Conservation (phyloP, 2,888 invertebrate species). For the Papilio demoleus region DNA sequence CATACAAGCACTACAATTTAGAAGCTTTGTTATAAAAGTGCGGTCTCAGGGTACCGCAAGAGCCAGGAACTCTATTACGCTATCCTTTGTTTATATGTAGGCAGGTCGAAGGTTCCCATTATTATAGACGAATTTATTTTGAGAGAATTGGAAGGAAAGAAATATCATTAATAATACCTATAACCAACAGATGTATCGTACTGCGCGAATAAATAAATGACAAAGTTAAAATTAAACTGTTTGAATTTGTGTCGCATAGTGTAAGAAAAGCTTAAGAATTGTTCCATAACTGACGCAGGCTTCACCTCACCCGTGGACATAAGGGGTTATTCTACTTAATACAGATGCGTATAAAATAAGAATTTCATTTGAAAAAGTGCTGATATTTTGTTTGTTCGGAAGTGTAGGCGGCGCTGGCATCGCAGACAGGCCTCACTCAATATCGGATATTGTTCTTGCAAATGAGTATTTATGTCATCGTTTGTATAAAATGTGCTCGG, state of each 20-base stretch:
- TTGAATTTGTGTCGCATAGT: neutral
- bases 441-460: slow-evolving; percentile 83
- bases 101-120: neutral
- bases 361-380: slow-evolving; percentile 45
- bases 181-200: too few relatives aligned
- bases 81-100: slow-evolving; percentile 1
- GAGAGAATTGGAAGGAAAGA: too few relatives aligned
- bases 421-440: slow-evolving; percentile 81
- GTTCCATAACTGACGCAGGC: neutral
- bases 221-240: neutral
- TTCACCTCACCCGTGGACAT: neutral
- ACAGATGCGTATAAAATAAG: neutral
- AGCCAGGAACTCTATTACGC: neutral
- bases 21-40: slow-evolving; percentile 40
- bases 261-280: neutral
- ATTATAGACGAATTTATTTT: neutral
- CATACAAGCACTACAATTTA: slow-evolving; percentile 30
- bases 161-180: too few relatives aligned
- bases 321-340: slow-evolving; percentile 8
- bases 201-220: too few relatives aligned
- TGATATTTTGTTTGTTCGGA: slow-evolving; percentile 50
- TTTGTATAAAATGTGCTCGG: slow-evolving; percentile 76
- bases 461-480: slow-evolving; percentile 83
- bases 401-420: slow-evolving; percentile 59
- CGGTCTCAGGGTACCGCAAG: slow-evolving; percentile 37